Evolutionary conservation across 2,113 vertebrate species (phyloP).

Genomic region (Caranx ignobilis): DNA sequence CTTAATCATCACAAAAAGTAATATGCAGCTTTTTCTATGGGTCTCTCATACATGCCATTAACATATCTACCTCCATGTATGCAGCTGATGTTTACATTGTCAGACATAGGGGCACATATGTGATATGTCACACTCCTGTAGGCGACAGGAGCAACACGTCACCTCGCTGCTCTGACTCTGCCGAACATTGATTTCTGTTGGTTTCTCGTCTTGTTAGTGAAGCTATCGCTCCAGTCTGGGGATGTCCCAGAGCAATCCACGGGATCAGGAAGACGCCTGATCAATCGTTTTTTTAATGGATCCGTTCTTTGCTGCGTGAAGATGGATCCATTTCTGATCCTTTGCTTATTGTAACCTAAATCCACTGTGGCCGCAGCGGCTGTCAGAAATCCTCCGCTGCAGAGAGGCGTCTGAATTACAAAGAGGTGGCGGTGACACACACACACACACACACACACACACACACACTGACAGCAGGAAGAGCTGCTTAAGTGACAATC

Average conservation of each 20-base stretch:
- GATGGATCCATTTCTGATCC: slow-evolving; percentile 53
- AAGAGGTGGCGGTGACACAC: no score
- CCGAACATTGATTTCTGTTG: slow-evolving; percentile 25
- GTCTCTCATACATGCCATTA: no score
- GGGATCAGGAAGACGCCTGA: slow-evolving; percentile 19
- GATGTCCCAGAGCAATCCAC: slow-evolving; percentile 52
- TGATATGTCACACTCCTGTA: no score
- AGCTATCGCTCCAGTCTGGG: slow-evolving; percentile 24
- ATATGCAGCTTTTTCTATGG: no score
- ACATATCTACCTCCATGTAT: no score
- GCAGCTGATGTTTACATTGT: no score
- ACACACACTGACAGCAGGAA: neutral
- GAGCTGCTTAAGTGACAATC: no score
- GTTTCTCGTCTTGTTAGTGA: slow-evolving; percentile 35
- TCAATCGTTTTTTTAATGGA: slow-evolving; percentile 5
- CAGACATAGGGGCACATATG: no score
- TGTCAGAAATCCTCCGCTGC: neutral
- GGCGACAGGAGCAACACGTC: neutral
- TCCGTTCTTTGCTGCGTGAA: slow-evolving; percentile 25
- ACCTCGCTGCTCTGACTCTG: neutral
- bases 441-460: no score
- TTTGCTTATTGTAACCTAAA: slow-evolving; percentile 53
- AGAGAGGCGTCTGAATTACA: slow-evolving; percentile 8
- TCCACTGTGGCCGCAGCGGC: slow-evolving; percentile 28
- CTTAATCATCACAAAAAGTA: no score